Evolutionary conservation across 2,113 vertebrate species (phyloP).

Genomic region (Lasiurus cinereus): DNA sequence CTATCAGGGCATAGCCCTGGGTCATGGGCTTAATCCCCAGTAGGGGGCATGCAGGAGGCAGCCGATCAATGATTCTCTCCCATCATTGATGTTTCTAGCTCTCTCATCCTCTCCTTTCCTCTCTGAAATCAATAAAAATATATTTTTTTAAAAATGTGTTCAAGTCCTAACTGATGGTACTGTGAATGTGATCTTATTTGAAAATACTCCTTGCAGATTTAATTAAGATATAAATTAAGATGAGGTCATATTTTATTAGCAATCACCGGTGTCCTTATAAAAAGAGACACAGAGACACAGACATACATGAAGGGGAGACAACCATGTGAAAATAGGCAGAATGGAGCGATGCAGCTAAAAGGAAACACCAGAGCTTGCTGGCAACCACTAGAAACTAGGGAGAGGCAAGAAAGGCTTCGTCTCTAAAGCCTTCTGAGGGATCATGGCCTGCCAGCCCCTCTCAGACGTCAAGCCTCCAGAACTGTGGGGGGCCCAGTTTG

Average conservation of each 20-base stretch:
- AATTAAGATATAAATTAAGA: slow-evolving; percentile 28
- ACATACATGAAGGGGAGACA: background rate
- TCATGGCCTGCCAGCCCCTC: background rate
- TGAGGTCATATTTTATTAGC: background rate
- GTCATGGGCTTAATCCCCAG: no score
- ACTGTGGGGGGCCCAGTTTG: background rate
- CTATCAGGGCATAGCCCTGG: no score
- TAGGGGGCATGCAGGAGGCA: no score
- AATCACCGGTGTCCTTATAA: background rate
- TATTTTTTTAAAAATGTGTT: background rate
- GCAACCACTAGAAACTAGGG: background rate
- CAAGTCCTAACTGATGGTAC: background rate
- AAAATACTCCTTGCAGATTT: slow-evolving; percentile 41
- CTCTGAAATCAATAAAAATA: no score
- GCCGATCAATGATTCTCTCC: no score
- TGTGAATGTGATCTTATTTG: background rate
- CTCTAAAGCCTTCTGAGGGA: background rate
- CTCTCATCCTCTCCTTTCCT: no score
- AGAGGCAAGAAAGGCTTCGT: background rate
- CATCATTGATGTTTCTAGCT: no score
- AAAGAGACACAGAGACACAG: background rate
- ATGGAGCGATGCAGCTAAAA: background rate
- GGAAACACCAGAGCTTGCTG: background rate
- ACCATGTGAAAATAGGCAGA: background rate
- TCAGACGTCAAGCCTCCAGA: background rate